Evolutionary conservation across 2,888 invertebrate genomes (phyloP).

Genomic region (Xylota segnis): DNA sequence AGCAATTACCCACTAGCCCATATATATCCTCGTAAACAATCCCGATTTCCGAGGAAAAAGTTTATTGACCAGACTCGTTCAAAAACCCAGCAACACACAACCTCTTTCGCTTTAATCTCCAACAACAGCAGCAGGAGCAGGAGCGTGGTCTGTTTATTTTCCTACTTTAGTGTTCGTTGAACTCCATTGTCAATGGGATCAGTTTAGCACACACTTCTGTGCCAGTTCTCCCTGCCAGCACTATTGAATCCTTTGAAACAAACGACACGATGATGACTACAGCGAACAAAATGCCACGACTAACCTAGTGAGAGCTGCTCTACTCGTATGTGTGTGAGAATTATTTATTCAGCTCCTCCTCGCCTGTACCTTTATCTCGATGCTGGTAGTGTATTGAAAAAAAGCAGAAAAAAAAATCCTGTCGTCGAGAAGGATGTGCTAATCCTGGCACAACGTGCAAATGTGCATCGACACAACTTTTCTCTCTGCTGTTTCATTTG

Average conservation of each 20-base stretch:
- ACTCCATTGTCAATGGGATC: conserved; percentile 40
- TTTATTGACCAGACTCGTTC: conserved; percentile 52
- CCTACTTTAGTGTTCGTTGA: conserved; percentile 55
- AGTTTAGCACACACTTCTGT: conserved; percentile 4
- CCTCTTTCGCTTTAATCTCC: conserved; percentile 8
- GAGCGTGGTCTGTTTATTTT: conserved; percentile 4
- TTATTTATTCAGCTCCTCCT: conserved; percentile 30
- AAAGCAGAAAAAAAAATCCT: conserved; percentile 24
- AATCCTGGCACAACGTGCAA: conserved; percentile 22
- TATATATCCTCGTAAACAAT: background rate
- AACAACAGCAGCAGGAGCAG: background rate
- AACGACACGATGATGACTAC: background rate
- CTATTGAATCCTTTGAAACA: conserved; percentile 29
- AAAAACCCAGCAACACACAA: background rate
- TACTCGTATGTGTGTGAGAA: background rate
- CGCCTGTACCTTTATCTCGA: background rate
- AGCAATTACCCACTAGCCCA: conserved; percentile 33
- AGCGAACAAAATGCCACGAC: conserved; percentile 1
- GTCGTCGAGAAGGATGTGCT: conserved; percentile 22
- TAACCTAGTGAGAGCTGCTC: conserved; percentile 25
- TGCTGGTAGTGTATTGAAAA: background rate
- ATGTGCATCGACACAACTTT: conserved; percentile 9
- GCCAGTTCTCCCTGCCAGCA: background rate
- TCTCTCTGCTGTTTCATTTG: background rate
- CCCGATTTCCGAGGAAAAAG: conserved; percentile 16